Evolutionary conservation across 1,140 invertebrate species (phyloP).

Genomic region (Tenebrio molitor): DNA sequence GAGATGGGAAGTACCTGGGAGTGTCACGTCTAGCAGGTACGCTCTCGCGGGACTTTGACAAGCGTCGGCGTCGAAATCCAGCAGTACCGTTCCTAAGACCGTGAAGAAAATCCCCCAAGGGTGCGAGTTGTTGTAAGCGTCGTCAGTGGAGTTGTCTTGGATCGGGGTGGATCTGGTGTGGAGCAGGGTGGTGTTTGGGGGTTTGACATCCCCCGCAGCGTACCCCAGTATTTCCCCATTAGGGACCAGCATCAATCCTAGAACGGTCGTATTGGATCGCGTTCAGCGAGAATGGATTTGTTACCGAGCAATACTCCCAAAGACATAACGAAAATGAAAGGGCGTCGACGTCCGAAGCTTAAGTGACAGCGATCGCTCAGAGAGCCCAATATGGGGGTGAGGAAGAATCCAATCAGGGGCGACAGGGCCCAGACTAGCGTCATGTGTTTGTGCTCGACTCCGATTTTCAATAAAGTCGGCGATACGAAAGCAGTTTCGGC

Average conservation of each 20-base stretch:
- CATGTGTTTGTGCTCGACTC: slow-evolving; percentile 92
- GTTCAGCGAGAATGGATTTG: slow-evolving; percentile 31
- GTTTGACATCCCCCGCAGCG: slow-evolving; percentile 79
- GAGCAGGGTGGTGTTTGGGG: slow-evolving; percentile 59
- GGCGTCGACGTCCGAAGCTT: slow-evolving; percentile 85
- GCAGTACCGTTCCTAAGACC: slow-evolving; percentile 90
- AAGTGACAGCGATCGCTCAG: slow-evolving; percentile 90
- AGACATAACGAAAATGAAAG: slow-evolving; percentile 92
- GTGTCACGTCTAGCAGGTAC: slow-evolving; percentile 92
- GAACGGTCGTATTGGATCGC: slow-evolving; percentile 45
- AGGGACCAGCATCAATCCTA: slow-evolving; percentile 89
- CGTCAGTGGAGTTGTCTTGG: too few relatives aligned
- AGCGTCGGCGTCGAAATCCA: slow-evolving; percentile 97
- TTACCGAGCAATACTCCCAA: slow-evolving; percentile 90
- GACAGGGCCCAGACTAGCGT: slow-evolving; percentile 96
- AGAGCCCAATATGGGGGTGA: slow-evolving; percentile 93
- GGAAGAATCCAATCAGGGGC: slow-evolving; percentile 92
- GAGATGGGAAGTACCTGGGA: slow-evolving; percentile 75
- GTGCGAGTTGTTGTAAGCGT: slow-evolving; percentile 69
- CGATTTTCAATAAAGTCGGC: slow-evolving; percentile 93
- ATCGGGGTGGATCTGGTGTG: too few relatives aligned
- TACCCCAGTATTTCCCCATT: slow-evolving; percentile 90
- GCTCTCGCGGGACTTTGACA: slow-evolving; percentile 95
- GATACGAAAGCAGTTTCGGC: slow-evolving; percentile 98
- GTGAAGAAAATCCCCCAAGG: slow-evolving; percentile 94